These are phyloP conservation scores for Potamilus streckersoni DNA, from an alignment of 1,140 invertebrate genomes.

Conservation along the genomic window DNA sequence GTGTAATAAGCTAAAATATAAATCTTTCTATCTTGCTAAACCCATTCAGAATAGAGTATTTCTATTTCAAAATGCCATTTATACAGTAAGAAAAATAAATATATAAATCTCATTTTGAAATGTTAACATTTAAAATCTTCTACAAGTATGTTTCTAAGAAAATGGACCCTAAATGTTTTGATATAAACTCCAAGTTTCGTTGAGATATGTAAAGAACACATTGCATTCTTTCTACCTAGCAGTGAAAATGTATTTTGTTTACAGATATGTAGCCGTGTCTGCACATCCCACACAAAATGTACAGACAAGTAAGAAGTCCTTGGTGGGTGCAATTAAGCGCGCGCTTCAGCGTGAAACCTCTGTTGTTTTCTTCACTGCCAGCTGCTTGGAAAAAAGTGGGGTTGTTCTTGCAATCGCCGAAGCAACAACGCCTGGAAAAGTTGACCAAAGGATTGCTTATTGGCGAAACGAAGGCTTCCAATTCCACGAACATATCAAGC, in stretches of 20 bases:
- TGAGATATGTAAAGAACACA: not conserved
- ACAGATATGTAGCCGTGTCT: not conserved
- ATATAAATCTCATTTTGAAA: too few species aligned
- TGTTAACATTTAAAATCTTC: too few species aligned
- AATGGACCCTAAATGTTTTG: too few species aligned
- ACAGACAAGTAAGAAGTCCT: not conserved
- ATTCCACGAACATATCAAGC: slow-evolving; percentile 18
- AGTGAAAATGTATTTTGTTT: not conserved
- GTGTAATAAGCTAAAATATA: too few species aligned
- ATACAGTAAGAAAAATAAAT: too few species aligned
- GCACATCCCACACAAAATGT: not conserved
- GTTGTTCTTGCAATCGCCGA: slow-evolving; percentile 20
- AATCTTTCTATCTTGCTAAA: too few species aligned
- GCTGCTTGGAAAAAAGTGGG: slow-evolving; percentile 16
- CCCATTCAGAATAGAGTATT: too few species aligned
- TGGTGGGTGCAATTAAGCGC: slow-evolving; percentile 10
- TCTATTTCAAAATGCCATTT: too few species aligned
- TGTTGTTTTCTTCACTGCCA: slow-evolving; percentile 21
- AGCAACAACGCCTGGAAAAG: slow-evolving; percentile 24
- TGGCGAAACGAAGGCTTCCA: slow-evolving; percentile 29
- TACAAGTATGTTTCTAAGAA: too few species aligned
- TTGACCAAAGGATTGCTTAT: slow-evolving; percentile 13
- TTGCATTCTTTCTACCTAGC: not conserved
- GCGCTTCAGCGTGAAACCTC: slow-evolving; percentile 25
- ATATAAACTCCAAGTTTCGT: too few species aligned